Conservation (phyloP, 2,113 vertebrate genomes). For the Thalassoma bifasciatum region DNA sequence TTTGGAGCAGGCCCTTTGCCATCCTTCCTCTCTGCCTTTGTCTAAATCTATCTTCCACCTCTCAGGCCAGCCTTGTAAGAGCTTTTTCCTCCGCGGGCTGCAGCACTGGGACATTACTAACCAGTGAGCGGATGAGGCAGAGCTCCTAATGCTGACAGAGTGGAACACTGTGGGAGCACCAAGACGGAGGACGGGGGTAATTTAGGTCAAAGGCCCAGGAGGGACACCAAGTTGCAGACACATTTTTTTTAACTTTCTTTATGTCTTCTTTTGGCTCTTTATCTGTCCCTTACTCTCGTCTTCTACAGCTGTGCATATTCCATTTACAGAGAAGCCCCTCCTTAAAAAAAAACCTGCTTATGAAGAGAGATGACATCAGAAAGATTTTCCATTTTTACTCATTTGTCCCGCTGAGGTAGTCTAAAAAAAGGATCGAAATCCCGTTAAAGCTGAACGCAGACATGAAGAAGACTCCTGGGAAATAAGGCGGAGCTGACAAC, state of each 20-base stretch:
- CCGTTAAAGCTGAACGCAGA: slow-evolving; percentile 43
- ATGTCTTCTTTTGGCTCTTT: slow-evolving; percentile 3
- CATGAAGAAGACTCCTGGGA: slow-evolving; percentile 56
- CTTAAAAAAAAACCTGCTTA: slow-evolving; percentile 3
- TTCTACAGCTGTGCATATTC: slow-evolving; percentile 10
- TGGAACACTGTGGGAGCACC: slow-evolving; percentile 34
- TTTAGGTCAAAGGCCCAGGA: slow-evolving; percentile 64
- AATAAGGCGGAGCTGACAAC: slow-evolving; percentile 53
- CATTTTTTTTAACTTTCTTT: slow-evolving; percentile 12
- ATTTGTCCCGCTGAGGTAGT: slow-evolving; percentile 41
- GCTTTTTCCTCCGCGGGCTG: slow-evolving; percentile 59
- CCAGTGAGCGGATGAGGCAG: slow-evolving; percentile 54
- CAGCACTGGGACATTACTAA: slow-evolving; percentile 53
- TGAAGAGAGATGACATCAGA: slow-evolving; percentile 7
- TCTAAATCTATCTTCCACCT: slow-evolving; percentile 44
- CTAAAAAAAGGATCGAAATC: slow-evolving; percentile 46
- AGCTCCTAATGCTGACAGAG: slow-evolving; percentile 64
- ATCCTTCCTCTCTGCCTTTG: slow-evolving; percentile 14
- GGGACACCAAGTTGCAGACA: slow-evolving; percentile 23
- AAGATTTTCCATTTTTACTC: slow-evolving; percentile 45
- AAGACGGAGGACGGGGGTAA: slow-evolving; percentile 47
- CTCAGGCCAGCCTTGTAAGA: slow-evolving; percentile 50
- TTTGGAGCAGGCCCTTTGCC: slow-evolving; percentile 31
- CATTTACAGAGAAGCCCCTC: slow-evolving; percentile 8
- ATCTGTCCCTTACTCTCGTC: neutral